Percentiles rank a stretch among this genome's conserved stretches.
Evolutionary conservation across 2,888 invertebrate species (phyloP).

Genomic region (Sphaerophoria rueppellii): DNA sequence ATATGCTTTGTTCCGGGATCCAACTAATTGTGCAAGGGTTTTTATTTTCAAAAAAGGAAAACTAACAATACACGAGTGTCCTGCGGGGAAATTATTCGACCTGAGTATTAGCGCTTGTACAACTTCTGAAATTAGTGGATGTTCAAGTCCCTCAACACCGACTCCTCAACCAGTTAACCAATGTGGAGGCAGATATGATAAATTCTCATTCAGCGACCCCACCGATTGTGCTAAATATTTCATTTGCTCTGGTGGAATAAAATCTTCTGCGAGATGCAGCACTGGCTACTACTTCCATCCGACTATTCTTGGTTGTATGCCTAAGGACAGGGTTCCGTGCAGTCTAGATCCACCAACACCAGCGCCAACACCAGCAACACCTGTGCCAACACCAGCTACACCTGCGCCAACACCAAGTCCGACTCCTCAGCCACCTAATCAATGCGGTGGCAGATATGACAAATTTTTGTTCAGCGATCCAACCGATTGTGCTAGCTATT

Average conservation of each 20-base stretch:
- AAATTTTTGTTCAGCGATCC: neutral
- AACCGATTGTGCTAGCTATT: slow-evolving; percentile 10
- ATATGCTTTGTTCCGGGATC: slow-evolving; percentile 6
- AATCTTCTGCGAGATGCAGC: neutral
- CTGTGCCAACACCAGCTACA: neutral
- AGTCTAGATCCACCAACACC: neutral
- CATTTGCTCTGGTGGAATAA: slow-evolving; percentile 11
- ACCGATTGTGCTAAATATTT: slow-evolving; percentile 13
- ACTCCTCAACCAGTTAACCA: neutral
- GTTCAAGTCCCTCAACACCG: neutral
- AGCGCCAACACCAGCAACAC: neutral
- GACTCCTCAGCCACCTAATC: neutral
- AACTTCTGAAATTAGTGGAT: neutral
- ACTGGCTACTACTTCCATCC: neutral
- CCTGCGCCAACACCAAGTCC: no score
- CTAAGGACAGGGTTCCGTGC: neutral
- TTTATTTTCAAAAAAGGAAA: neutral
- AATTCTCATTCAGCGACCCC: neutral
- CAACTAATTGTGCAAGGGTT: slow-evolving; percentile 11
- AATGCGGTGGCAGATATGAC: neutral
- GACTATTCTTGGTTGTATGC: neutral
- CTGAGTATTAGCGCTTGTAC: neutral
- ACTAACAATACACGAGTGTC: neutral
- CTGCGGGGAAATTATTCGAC: neutral
- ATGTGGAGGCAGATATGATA: neutral